These are phyloP conservation scores for Nannospalax galili DNA, from an alignment of 2,113 vertebrate species.

Conservation along the genomic window DNA sequence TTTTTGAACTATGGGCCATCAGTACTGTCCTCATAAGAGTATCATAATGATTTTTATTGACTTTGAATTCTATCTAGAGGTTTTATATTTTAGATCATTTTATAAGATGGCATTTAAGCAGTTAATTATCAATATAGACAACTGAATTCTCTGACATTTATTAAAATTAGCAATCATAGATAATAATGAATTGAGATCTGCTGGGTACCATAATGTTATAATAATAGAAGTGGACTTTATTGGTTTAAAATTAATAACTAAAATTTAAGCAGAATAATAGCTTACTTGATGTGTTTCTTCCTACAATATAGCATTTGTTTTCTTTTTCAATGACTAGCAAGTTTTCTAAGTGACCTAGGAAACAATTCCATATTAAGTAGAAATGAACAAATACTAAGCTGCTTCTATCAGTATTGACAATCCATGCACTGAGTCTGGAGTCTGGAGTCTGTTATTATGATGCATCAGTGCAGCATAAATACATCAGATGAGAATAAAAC, in stretches of 20 bases:
- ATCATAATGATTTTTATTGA: not conserved
- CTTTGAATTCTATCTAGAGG: not conserved
- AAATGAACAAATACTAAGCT: not conserved
- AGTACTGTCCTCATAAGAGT: not conserved
- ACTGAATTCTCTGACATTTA: not conserved
- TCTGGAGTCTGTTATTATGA: not conserved
- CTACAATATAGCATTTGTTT: not conserved
- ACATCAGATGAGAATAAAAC: not conserved
- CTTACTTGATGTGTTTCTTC: not conserved
- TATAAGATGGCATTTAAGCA: not conserved
- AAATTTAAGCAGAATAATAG: not conserved
- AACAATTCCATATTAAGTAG: not conserved
- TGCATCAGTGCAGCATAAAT: not conserved
- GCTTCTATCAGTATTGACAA: not conserved
- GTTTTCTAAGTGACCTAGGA: not conserved
- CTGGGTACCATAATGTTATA: not conserved
- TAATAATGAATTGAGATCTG: not conserved
- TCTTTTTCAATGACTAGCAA: not conserved
- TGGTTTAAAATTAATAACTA: not conserved
- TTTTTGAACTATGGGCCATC: not conserved
- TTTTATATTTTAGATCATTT: not conserved
- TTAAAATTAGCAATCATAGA: not conserved
- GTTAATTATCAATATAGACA: not conserved
- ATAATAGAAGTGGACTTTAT: not conserved
- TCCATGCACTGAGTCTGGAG: too few species aligned